phyloP scores from a whole-genome alignment of 1,140 invertebrate species.

The Thrips palmi region DNA sequence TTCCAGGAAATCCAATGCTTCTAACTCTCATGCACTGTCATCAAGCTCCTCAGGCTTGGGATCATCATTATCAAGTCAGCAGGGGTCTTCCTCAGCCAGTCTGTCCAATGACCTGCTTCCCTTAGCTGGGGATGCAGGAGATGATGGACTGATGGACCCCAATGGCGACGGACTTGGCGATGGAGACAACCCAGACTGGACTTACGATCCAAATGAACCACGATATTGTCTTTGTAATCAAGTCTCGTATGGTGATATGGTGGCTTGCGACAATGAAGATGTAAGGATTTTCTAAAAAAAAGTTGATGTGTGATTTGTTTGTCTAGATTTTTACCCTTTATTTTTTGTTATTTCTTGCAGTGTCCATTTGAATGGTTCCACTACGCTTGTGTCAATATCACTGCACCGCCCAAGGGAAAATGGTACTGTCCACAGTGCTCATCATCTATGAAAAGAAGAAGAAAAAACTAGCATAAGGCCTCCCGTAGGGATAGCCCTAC shows the following conservation, averaged over 20 bases:
- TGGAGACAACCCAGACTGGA: constrained; percentile 47
- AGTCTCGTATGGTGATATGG: constrained; percentile 97
- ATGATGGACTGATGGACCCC: not conserved
- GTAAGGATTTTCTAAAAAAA: constrained; percentile 32
- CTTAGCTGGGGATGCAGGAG: not conserved
- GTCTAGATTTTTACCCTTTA: not conserved
- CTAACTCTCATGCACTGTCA: not conserved
- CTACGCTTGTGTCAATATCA: constrained; percentile 91
- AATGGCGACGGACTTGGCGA: constrained; percentile 26
- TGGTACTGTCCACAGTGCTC: constrained; percentile 97
- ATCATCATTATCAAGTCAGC: too few relatives aligned
- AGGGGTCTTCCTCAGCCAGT: too few relatives aligned
- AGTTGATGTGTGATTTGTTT: too few relatives aligned
- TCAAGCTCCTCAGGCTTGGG: too few relatives aligned
- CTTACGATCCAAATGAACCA: constrained; percentile 81
- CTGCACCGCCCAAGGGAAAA: constrained; percentile 89
- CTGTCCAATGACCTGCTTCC: too few relatives aligned
- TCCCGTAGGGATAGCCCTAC: too few relatives aligned
- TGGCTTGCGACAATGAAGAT: constrained; percentile 94
- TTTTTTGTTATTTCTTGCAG: constrained; percentile 30
- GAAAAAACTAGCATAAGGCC: too few relatives aligned
- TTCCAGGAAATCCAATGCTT: constrained; percentile 23
- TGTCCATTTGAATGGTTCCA: constrained; percentile 99
- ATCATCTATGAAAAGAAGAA: constrained; percentile 70
- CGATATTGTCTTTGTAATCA: constrained; percentile 96